Percentiles rank a stretch among this genome's conserved stretches.
Conservation (phyloP, 2,888 invertebrate genomes). For the Mechanitis mazaeus region DNA sequence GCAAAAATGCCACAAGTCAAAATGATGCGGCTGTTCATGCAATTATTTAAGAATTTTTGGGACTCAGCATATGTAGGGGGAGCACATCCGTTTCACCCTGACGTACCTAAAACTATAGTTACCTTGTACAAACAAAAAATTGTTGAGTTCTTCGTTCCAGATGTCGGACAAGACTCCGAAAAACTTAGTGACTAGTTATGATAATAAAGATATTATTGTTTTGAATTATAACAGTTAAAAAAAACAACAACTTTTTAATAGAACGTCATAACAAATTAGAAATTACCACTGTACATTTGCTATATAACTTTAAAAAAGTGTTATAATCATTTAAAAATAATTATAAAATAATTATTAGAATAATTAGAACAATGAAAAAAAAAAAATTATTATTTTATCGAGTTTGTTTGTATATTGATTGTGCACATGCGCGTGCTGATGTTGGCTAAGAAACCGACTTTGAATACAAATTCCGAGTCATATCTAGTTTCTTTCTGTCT, state of each 20-base stretch:
- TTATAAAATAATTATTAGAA: background rate
- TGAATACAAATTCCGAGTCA: conserved; percentile 41
- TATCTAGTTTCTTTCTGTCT: conserved; percentile 59
- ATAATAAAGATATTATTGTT: background rate
- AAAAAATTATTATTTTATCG: background rate
- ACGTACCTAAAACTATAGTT: conserved; percentile 38
- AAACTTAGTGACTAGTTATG: background rate
- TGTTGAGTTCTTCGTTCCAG: conserved; percentile 40
- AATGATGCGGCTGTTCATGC: conserved; percentile 37
- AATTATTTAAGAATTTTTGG: conserved; percentile 40
- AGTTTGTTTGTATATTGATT: conserved; percentile 19
- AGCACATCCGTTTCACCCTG: conserved; percentile 38
- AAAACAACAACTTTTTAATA: too few species aligned
- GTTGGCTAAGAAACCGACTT: conserved; percentile 31
- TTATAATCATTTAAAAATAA: background rate
- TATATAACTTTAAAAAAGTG: too few species aligned
- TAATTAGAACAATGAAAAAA: background rate
- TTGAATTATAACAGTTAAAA: background rate
- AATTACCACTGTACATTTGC: too few species aligned
- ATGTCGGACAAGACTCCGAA: conserved; percentile 31
- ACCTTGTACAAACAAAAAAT: conserved; percentile 37
- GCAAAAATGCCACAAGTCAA: conserved; percentile 40
- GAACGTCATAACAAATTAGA: too few species aligned
- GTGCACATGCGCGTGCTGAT: conserved; percentile 20
- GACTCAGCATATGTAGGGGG: conserved; percentile 36